phyloP scores from a whole-genome alignment of 2,797 vertebrate species.

The Chelon auratus region DNA sequence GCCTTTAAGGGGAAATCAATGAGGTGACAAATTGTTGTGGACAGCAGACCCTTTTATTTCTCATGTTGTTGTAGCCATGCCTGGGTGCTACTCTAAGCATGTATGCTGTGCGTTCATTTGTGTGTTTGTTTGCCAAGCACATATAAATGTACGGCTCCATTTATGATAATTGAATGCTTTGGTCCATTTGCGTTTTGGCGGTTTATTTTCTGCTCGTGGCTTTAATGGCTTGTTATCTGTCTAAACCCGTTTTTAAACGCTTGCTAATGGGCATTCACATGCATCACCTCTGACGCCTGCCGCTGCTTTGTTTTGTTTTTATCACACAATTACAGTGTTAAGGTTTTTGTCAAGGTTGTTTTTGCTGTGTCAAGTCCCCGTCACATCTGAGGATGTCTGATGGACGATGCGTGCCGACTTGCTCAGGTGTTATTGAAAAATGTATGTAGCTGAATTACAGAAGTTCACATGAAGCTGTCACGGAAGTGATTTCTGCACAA shows the following conservation, averaged over 20 bases:
- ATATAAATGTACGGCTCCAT: constrained; percentile 59
- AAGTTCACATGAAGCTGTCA: constrained; percentile 18
- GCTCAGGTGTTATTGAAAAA: constrained; percentile 7
- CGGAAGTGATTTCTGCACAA: constrained; percentile 8
- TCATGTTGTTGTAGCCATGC: constrained; percentile 67
- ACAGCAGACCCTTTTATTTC: constrained; percentile 80
- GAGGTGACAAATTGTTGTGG: constrained; percentile 83
- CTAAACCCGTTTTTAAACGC: constrained; percentile 74
- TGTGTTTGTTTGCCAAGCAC: constrained; percentile 45
- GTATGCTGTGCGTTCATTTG: constrained; percentile 27
- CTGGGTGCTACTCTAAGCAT: constrained; percentile 49
- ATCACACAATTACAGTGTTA: constrained; percentile 24
- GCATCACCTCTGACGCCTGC: constrained; percentile 45
- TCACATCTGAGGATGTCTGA: constrained; percentile 37
- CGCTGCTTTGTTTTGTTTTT: constrained; percentile 42
- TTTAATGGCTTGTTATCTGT: constrained; percentile 79
- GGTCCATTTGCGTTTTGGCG: constrained; percentile 74
- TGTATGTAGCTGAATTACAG: constrained; percentile 30
- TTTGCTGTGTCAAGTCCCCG: constrained; percentile 29
- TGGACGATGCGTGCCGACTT: constrained; percentile 18
- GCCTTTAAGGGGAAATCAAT: constrained; percentile 83
- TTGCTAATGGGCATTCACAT: constrained; percentile 66
- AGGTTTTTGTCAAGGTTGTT: constrained; percentile 55
- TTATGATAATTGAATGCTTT: constrained; percentile 78
- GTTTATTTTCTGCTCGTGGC: constrained; percentile 72